Evolutionary conservation across 2,888 invertebrate genomes (phyloP).

Genomic region (Mesoligia furuncula): DNA sequence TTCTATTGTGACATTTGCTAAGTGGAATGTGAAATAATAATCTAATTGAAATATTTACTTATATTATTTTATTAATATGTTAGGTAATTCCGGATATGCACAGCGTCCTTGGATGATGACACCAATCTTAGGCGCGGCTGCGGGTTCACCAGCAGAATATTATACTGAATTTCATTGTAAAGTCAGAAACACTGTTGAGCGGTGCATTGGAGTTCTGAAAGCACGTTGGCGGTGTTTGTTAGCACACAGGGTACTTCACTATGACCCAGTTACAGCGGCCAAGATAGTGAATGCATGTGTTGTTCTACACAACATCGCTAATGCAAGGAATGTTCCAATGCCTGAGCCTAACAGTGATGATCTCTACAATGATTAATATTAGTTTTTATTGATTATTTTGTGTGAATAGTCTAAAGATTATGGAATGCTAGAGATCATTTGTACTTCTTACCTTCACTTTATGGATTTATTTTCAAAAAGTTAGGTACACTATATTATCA

Average conservation of each 20-base stretch:
- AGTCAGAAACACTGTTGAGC: background rate
- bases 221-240: slow-evolving; percentile 4
- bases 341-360: background rate
- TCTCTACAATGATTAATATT: too few species aligned
- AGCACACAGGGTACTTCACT: background rate
- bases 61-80: background rate
- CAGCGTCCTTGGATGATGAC: background rate
- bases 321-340: background rate
- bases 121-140: background rate
- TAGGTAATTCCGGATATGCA: slow-evolving; percentile 4
- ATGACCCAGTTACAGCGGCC: background rate
- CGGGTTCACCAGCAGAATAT: background rate
- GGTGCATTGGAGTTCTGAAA: background rate
- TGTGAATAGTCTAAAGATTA: too few species aligned
- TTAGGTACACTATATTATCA: too few species aligned
- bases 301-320: too few species aligned
- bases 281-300: background rate
- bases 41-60: too few species aligned
- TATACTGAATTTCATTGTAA: background rate
- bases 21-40: too few species aligned
- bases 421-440: too few species aligned
- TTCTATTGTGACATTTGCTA: too few species aligned
- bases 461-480: too few species aligned
- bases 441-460: too few species aligned
- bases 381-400: too few species aligned